Base-by-base conservation (phyloP, 2,797 vertebrate species). In the Triplophysa bombifrons region DNA sequence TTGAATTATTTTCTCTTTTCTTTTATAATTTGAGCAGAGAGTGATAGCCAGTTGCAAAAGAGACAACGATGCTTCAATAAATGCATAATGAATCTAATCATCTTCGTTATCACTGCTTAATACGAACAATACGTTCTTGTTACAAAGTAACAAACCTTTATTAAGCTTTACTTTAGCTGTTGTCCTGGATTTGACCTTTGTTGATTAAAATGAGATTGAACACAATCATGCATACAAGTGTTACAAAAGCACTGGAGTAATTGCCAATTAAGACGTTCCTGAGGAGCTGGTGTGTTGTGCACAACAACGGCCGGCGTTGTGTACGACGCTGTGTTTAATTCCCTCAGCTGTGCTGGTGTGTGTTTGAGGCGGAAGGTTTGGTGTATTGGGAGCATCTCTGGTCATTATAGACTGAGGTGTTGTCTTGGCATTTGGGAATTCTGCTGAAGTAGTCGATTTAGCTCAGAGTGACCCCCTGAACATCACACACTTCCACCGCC, bases 61-160 rank as follows among this genome's bases (percentile, higher is more conserved):
- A 82, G 84, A 85, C 78, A 84, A 69, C 55, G 70, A 73, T 70
- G 68, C 82, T 84, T 83, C 84, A 86, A 82, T 81, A 84, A 84
- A 84, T 82, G 84, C 81, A 78, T 86, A 84, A 86, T 86, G 83
- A 86, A 84, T 80, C 70, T 80, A 73, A 80, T 80, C 78, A 80
- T 74, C 83, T 84, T 76, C 72, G 83, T 82, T 84, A 86, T 81
- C 75, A 81, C 75, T 76, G 74, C 82, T 83, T 84, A 82, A 86
- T 84, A 84, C 81, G 85, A 84, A 84, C 84, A 84, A 86, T 86
- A 82, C 64, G 72, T 83, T 80, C 78, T 84, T 82, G 80, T 86
- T 83, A 79, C 34, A 73, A 81, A 74, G 83, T 79, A 82, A 83
- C 81, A 86, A 81, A 84, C 82, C 83, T 74, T 83, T 86, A 86